Percentiles rank a stretch among this genome's conserved stretches.
Evolutionary conservation across 2,888 invertebrate species (phyloP).

Genomic region (Biston betularia): DNA sequence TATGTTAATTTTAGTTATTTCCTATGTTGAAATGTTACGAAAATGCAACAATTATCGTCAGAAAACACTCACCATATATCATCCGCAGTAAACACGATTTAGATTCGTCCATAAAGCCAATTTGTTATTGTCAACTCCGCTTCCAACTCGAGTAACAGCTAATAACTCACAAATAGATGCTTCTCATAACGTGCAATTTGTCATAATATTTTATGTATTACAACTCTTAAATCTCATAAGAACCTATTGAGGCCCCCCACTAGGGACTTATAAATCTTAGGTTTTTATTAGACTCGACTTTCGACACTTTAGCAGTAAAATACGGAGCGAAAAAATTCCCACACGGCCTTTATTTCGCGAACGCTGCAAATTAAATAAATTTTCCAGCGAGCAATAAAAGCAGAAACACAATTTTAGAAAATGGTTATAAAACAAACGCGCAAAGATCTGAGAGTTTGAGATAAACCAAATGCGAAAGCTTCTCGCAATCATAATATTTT

Average conservation of each 20-base stretch:
- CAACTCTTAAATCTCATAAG: constrained; percentile 53
- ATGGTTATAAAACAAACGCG: constrained; percentile 29
- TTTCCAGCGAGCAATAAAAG: constrained; percentile 27
- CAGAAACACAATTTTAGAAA: constrained; percentile 34
- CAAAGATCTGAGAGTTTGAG: constrained; percentile 17
- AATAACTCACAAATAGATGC: constrained; percentile 41
- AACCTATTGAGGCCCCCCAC: constrained; percentile 53
- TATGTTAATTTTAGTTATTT: neutral
- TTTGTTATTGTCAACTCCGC: constrained; percentile 43
- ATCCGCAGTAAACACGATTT: constrained; percentile 32
- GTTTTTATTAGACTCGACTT: constrained; percentile 56
- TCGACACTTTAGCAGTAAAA: constrained; percentile 50
- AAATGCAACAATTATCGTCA: constrained; percentile 7
- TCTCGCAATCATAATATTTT: constrained; percentile 30
- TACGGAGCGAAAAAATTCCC: constrained; percentile 26
- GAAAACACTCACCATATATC: constrained; percentile 24
- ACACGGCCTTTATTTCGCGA: constrained; percentile 23
- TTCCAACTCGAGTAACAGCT: constrained; percentile 41
- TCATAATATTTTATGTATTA: constrained; percentile 56
- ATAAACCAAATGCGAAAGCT: constrained; percentile 26
- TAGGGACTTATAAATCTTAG: constrained; percentile 58
- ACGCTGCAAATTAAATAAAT: constrained; percentile 33
- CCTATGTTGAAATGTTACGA: constrained; percentile 1
- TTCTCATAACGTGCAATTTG: constrained; percentile 47
- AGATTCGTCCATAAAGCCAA: constrained; percentile 37